These are phyloP conservation scores for Antheraea mylitta DNA, from an alignment of 1,140 invertebrate species.

Conservation along the genomic window DNA sequence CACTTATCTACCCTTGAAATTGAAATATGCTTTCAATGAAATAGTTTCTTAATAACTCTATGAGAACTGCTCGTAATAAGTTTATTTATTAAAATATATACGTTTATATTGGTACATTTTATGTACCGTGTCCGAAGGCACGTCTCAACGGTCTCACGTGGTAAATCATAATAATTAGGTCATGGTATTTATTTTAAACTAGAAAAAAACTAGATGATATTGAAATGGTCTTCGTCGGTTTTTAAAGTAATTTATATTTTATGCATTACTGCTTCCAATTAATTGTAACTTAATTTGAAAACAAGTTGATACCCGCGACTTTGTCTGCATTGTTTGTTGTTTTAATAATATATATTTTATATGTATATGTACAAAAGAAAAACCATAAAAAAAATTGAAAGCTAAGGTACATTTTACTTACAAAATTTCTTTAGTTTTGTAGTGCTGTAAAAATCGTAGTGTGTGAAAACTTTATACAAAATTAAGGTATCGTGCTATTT, in stretches of 20 bases:
- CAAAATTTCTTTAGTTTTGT: too few relatives aligned
- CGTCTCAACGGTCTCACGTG: not conserved
- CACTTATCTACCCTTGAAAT: constrained; percentile 41
- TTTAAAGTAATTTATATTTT: constrained; percentile 6
- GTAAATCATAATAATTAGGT: not conserved
- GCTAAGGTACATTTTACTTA: too few relatives aligned
- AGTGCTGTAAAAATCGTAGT: too few relatives aligned
- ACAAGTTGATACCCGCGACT: too few relatives aligned
- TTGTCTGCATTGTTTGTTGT: too few relatives aligned
- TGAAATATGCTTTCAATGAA: constrained; percentile 24
- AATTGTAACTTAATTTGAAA: not conserved
- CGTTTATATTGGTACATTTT: not conserved
- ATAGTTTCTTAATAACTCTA: constrained; percentile 16
- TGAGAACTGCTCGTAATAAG: not conserved
- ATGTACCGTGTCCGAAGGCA: not conserved
- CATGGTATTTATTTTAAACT: constrained; percentile 1
- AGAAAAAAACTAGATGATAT: constrained; percentile 5
- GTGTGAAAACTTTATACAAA: too few relatives aligned
- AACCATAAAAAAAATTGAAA: too few relatives aligned
- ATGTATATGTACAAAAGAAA: too few relatives aligned
- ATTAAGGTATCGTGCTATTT: too few relatives aligned
- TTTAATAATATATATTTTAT: too few relatives aligned
- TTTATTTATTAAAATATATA: too few relatives aligned
- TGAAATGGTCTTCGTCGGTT: not conserved
- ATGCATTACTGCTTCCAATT: not conserved